Evolutionary conservation across 1,140 invertebrate species (phyloP), one percentile per base, ranked within the genome.

Genomic region (Trypoxylus dichotomus): DNA sequence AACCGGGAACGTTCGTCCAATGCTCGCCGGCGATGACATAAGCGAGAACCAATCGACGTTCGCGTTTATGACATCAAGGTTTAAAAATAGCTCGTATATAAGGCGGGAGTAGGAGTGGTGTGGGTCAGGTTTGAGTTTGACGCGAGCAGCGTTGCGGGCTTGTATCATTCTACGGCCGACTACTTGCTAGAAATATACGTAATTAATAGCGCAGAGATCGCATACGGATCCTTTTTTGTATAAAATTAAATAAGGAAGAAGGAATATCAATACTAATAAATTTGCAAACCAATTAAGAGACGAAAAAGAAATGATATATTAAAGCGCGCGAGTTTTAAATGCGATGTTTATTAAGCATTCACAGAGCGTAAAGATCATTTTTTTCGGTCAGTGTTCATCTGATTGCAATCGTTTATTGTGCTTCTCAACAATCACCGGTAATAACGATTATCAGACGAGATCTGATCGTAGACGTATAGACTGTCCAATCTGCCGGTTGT

Each of bases 51-150:
- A 68, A 68, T 68, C 24, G 60, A 6, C 11, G 19, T 19, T 27
- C 60, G 6, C 25, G 8, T 68, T 68, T 68, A 27, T 68, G 60
- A 68, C 60, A 29, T 68, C 60, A 68, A 29, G 21, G 60, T 68
- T 68, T 68, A 68, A 68, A 68, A 68, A 68, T 68, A 68, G 60
- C 60, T 68, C 60, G 60, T 68, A 68, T 68, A 68, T 68, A 68
- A 68, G 60, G 21, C 24, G 60, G 6, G 24, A 27, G 60, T 68
- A 15, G 24, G 24, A 29, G 60, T 68, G 60, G 60, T 11, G 60
- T 68, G 60, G 60, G 60, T 68, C 60, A 68, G 60, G 60, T 68
- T 68, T 68, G 60, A 68, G 60, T 68, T 27, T 68, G 60, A 24
- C 60, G 60, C 60, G 60, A 10, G 24, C 60, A 27, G 7, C 60